Percentiles rank a stretch among this genome's conserved stretches.
phyloP scores from a whole-genome alignment of 2,888 invertebrate species.

The Clanis bilineata region DNA sequence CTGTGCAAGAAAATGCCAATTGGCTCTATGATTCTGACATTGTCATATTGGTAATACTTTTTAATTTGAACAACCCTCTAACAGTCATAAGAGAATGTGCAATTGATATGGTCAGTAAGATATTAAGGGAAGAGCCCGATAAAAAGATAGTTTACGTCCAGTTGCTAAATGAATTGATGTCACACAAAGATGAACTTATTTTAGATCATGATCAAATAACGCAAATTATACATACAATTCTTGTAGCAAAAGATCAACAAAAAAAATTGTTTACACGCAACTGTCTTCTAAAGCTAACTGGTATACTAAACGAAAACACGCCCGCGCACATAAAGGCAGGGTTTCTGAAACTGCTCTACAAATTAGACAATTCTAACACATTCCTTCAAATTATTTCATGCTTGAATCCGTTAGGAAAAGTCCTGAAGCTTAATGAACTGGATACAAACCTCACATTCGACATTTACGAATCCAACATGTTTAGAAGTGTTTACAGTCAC shows the following conservation, averaged over 20 bases:
- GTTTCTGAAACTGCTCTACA: constrained; percentile 67
- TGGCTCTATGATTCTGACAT: constrained; percentile 72
- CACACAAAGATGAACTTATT: constrained; percentile 82
- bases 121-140: constrained; percentile 53
- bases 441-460: constrained; percentile 59
- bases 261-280: constrained; percentile 63
- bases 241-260: constrained; percentile 79
- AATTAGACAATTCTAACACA: constrained; percentile 70
- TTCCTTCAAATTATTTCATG: constrained; percentile 61
- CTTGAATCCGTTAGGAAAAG: constrained; percentile 47
- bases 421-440: constrained; percentile 43
- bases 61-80: constrained; percentile 79
- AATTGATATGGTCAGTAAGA: constrained; percentile 73
- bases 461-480: constrained; percentile 76
- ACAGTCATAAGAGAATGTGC: constrained; percentile 79
- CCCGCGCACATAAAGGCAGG: constrained; percentile 74
- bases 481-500: constrained; percentile 79
- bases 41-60: constrained; percentile 79
- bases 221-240: constrained; percentile 83
- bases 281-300: constrained; percentile 59
- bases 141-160: constrained; percentile 64
- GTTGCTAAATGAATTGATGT: constrained; percentile 70
- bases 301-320: constrained; percentile 56
- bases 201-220: constrained; percentile 86
- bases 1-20: constrained; percentile 45